Conservation (phyloP, 2,888 invertebrate genomes). For the Rambutsinella grinnellia region DNA sequence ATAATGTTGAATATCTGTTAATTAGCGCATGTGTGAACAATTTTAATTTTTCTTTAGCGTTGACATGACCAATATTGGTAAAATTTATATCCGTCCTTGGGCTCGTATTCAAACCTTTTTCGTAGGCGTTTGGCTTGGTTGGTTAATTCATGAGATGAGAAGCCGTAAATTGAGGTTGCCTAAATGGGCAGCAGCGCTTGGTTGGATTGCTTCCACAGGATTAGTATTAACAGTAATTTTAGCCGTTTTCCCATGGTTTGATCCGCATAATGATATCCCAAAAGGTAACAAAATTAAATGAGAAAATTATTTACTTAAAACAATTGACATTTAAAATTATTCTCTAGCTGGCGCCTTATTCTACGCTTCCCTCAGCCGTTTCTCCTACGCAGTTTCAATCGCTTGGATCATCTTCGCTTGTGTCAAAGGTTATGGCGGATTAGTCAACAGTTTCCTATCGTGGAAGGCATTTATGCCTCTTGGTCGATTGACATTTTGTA, state of each 20-base stretch:
- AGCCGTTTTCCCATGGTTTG: constrained; percentile 51
- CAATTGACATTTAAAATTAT: no score
- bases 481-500: constrained; percentile 50
- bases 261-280: constrained; percentile 17
- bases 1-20: neutral
- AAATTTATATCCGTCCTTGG: constrained; percentile 42
- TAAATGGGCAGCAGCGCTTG: neutral
- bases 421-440: constrained; percentile 63
- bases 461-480: constrained; percentile 58
- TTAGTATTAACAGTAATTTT: constrained; percentile 39
- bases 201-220: constrained; percentile 47
- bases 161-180: constrained; percentile 9
- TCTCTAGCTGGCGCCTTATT: constrained; percentile 33
- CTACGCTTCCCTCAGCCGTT: constrained; percentile 62
- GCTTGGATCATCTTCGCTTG: constrained; percentile 66
- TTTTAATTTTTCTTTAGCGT: neutral
- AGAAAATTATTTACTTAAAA: no score
- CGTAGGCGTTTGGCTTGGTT: constrained; percentile 48
- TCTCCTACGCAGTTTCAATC: constrained; percentile 60
- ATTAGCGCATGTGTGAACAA: neutral
- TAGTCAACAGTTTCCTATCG: constrained; percentile 50
- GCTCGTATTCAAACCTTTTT: constrained; percentile 40
- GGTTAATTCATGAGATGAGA: constrained; percentile 27
- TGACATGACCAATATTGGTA: neutral
- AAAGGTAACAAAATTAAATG: no score